Conservation (phyloP, 1,140 invertebrate genomes). For the Holotrichia oblita region DNA sequence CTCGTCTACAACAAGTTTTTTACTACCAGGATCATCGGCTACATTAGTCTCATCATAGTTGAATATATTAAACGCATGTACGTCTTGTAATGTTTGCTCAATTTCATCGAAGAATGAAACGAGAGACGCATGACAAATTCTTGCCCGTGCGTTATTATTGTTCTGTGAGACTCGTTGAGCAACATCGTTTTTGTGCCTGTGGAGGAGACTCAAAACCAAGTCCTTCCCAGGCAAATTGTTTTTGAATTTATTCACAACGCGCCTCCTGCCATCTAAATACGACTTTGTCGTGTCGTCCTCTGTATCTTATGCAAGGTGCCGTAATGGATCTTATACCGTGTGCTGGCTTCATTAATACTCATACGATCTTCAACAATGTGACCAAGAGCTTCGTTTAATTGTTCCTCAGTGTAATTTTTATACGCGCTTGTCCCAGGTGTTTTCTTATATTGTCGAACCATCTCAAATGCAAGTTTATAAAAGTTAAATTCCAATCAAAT, state of each 20-base stretch:
- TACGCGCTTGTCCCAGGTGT: background rate
- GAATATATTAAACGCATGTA: conserved; percentile 51
- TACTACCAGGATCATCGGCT: conserved; percentile 56
- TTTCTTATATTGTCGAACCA: conserved; percentile 30
- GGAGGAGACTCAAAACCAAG: background rate
- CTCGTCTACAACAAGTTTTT: conserved; percentile 43
- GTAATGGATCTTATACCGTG: background rate
- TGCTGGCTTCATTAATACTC: too few relatives aligned
- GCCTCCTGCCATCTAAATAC: conserved; percentile 23
- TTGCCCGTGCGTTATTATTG: conserved; percentile 28
- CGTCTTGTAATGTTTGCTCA: conserved; percentile 25
- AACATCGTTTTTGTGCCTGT: conserved; percentile 35
- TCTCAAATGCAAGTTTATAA: conserved; percentile 31
- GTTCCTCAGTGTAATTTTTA: too few relatives aligned
- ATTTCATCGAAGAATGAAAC: conserved; percentile 17
- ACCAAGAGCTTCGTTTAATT: too few relatives aligned
- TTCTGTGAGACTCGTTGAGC: background rate
- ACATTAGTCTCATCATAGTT: conserved; percentile 63
- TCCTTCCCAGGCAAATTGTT: conserved; percentile 37
- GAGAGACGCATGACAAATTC: background rate
- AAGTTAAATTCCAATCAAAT: background rate
- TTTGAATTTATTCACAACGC: conserved; percentile 16
- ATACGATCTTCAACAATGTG: too few relatives aligned
- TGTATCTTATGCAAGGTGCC: conserved; percentile 1
- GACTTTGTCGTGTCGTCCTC: conserved; percentile 15